Evolutionary conservation across 2,113 vertebrate species (phyloP).

Genomic region (Ceratotherium simum): DNA sequence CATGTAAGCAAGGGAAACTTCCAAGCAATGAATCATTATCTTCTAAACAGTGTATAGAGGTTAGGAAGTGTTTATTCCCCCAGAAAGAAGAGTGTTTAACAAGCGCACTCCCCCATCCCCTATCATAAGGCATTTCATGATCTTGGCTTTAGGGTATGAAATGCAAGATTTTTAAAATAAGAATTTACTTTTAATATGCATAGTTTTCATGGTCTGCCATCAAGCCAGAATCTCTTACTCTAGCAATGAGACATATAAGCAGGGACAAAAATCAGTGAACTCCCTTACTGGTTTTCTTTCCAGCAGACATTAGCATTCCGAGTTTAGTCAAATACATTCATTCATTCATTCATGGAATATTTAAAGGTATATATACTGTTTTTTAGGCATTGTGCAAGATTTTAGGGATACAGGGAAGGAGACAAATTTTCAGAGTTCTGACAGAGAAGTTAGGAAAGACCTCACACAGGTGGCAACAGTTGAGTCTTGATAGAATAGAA

Average conservation of each 20-base stretch:
- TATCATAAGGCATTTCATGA: not conserved
- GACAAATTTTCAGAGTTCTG: not conserved
- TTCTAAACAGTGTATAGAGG: not conserved
- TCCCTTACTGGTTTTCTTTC: not conserved
- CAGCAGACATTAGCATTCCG: not conserved
- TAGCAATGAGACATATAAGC: fast-evolving
- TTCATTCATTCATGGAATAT: not conserved
- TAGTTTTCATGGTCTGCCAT: not conserved
- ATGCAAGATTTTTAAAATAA: not conserved
- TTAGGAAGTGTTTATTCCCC: not conserved
- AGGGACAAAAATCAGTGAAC: not conserved
- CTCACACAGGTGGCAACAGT: not conserved
- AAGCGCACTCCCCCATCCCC: not conserved
- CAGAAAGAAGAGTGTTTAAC: not conserved
- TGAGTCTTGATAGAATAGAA: not conserved
- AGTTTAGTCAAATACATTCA: not conserved
- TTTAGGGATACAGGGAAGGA: not conserved
- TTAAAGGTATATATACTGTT: not conserved
- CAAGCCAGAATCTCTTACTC: not conserved
- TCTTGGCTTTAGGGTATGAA: not conserved
- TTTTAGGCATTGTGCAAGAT: not conserved
- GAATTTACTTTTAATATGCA: not conserved
- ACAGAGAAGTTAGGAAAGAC: not conserved
- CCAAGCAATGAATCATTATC: not conserved
- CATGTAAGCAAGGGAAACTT: constrained; percentile 13